These are phyloP conservation scores for Acanthosepion pharaonis DNA, from an alignment of 2,888 invertebrate genomes.

Conservation along the genomic window DNA sequence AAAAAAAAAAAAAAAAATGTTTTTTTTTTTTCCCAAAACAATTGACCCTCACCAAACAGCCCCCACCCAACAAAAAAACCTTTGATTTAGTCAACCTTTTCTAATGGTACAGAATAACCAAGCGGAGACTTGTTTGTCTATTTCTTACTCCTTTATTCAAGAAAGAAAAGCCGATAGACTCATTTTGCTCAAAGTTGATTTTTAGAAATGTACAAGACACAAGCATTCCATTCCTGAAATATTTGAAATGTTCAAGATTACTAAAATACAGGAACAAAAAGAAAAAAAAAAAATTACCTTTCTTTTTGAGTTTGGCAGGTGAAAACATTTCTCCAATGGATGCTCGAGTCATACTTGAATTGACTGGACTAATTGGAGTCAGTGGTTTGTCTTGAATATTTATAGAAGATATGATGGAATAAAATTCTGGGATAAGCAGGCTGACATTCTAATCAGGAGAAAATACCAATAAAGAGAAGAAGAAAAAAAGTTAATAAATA, in stretches of 20 bases:
- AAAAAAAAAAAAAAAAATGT: no score
- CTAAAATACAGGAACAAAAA: not conserved
- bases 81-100: no score
- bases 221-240: no score
- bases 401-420: conserved; percentile 77
- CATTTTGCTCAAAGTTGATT: no score
- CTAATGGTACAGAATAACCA: no score
- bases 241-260: not conserved
- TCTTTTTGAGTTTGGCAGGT: not conserved
- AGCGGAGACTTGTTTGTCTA: no score
- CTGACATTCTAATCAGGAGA: conserved; percentile 67
- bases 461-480: not conserved
- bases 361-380: not conserved
- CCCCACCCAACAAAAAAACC: no score
- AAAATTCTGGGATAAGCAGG: conserved; percentile 79
- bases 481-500: not conserved
- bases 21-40: no score
- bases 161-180: no score
- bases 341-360: not conserved
- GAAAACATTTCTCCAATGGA: not conserved
- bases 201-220: no score
- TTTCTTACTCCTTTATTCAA: no score
- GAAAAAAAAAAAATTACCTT: not conserved
- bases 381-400: not conserved
- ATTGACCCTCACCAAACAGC: no score